Evolutionary conservation across 2,888 invertebrate species (phyloP), one percentile per base, ranked within the genome.

Genomic region (Embidobia sp.): DNA sequence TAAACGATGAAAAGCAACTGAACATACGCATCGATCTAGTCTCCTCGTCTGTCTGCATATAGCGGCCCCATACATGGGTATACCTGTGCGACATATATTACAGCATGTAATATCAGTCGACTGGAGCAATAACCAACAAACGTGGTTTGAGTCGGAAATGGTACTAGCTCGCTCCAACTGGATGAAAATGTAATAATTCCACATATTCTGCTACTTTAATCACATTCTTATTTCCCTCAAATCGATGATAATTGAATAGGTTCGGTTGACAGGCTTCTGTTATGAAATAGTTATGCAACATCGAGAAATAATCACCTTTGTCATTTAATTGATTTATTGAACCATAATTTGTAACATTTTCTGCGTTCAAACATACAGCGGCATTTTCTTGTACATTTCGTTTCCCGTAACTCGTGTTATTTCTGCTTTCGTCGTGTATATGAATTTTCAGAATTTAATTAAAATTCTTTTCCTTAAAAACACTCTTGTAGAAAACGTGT

Each of bases 31-130:
- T 77, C 77, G 77, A 77, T 77, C 77, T 77, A 76, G 63, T 11
- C 69, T 49, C 40, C 53, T 37, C 48, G 75, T 75, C 69, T 15
- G 72, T 77, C 67, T 59, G 72, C 63, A 55, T 72, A 63, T 51
- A 73, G 77, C 77, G 77, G 77, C 27, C 49, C 77, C 77, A 77
- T 69, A 77, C 73, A 77, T 51, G 77, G 76, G 5, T 70, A 63
- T 77, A 74, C 72, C 66, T 61, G 64, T 10, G 61, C 55, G 69
- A 67, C 72, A 75, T 75, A 69, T 77, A 78, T 80, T 78, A 73
- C 73, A 70, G 33, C 63, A 51, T 63, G 78, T 78, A 79, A 79
- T 80, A 80, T 79, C 79, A 78, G 78, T 46, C 64, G 64, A 64
- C 57, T 44, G 42, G 66, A 67, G 77, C 59, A 77, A 77, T 77